Base-by-base conservation (phyloP, 2,113 vertebrate species). In the Phrynosoma blainvillii region DNA sequence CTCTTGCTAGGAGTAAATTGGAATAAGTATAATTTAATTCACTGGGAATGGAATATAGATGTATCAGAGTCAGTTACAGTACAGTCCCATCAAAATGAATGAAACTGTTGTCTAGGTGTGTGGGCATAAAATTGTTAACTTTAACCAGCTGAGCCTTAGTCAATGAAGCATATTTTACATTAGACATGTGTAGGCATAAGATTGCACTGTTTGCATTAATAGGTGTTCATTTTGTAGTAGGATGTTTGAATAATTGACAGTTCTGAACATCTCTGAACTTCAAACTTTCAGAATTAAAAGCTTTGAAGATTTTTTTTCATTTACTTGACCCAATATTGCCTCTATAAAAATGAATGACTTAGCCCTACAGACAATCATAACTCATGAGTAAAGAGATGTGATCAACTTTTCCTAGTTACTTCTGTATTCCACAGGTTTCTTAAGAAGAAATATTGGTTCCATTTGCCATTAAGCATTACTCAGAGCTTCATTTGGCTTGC, bases 381-480 rank as follows among this genome's bases (percentile, higher is more conserved):
- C 0, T 0, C 86, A 84, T 84, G 87, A 93, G 42, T 36, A 91
- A 85, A 91, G 85, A 87, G 27, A 93, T 65, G 20, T 87, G 75
- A 92, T 81, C 87, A 79, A 90, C 87, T 95, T 93, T 88, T 88
- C 47, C 84, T 84, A 68, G 66, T 89, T 90, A 75, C 78, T 94
- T 85, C 68, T 86, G 21, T 87, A 88, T 94, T 94, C 96, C 96
- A 96, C 96, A 96, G 90, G 96, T 96, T 93, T 93, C 90, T 90
- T 52, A 14, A 56, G 42, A 94, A 93, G 91, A 93, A 94, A 93
- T 95, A 96, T 90, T 94, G 88, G 65, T 90, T 95, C 90, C 86
- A 93, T 93, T 94, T 95, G 82, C 89, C 93, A 94, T 95, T 95
- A 90, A 87, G 12, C 89, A 84, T 90, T 81, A 93, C 83, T 93